A percentile compares a stretch with the other conserved stretches of the same genome.
phyloP scores from a whole-genome alignment of 2,113 vertebrate genomes.

The Tetrax tetrax region DNA sequence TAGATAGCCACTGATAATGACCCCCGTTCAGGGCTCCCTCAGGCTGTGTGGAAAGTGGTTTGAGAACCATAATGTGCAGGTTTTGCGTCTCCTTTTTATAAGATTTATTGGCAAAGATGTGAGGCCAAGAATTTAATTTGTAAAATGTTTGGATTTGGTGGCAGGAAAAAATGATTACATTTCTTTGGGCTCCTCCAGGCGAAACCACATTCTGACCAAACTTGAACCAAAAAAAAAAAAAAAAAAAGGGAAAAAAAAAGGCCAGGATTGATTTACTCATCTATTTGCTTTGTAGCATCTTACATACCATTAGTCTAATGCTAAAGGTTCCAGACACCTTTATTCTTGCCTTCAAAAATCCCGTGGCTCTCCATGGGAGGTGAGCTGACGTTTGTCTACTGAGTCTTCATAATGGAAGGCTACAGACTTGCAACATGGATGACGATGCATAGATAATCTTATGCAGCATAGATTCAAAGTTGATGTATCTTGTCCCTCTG shows the following conservation, averaged over 20 bases:
- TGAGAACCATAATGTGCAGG: not conserved
- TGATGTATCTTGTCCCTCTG: not conserved
- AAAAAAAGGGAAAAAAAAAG: not conserved
- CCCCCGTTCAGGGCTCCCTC: not conserved
- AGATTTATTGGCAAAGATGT: not conserved
- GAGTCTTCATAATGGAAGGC: not conserved
- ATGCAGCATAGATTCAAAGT: not conserved
- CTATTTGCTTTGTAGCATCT: not conserved
- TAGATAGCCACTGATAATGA: not conserved
- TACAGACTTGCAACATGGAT: not conserved
- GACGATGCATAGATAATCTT: not conserved
- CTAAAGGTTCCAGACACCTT: not conserved
- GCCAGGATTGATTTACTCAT: not conserved
- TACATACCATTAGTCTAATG: not conserved
- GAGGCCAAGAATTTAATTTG: not conserved
- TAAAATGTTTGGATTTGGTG: not conserved
- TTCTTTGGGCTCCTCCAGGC: not conserved
- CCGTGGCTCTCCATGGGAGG: fast-evolving
- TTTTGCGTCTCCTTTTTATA: not conserved
- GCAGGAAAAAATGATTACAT: not conserved
- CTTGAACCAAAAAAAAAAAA: not conserved
- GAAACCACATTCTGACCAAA: constrained; percentile 1
- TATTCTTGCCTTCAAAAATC: not conserved
- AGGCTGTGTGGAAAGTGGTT: not conserved
- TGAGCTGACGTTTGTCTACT: not conserved